These are phyloP conservation scores for Lindbergichthys nudifrons DNA, from an alignment of 2,797 vertebrate species.

Conservation along the genomic window DNA sequence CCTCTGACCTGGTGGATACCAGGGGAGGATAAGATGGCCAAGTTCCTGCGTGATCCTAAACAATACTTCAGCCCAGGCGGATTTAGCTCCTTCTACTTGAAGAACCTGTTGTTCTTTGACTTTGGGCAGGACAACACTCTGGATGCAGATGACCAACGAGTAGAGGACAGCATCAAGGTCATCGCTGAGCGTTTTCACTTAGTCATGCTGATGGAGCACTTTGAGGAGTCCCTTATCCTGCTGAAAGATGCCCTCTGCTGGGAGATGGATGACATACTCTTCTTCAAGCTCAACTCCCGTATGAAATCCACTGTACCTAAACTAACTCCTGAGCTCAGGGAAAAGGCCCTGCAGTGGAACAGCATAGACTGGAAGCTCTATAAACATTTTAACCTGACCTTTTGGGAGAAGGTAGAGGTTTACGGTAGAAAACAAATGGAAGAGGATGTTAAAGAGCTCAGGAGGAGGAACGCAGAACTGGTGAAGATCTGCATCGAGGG, in stretches of 20 bases:
- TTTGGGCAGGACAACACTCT: conserved; percentile 88
- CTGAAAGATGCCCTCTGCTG: conserved; percentile 90
- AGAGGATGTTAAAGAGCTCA: conserved; percentile 83
- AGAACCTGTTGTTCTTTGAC: conserved; percentile 91
- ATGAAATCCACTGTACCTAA: conserved; percentile 84
- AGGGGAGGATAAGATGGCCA: conserved; percentile 84
- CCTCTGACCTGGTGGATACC: conserved; percentile 90
- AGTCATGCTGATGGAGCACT: conserved; percentile 91
- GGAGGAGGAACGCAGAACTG: conserved; percentile 86
- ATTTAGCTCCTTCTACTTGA: conserved; percentile 92
- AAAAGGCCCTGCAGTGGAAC: conserved; percentile 88
- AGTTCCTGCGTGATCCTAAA: conserved; percentile 86
- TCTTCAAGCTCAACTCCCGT: conserved; percentile 91
- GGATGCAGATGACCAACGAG: conserved; percentile 78
- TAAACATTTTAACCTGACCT: conserved; percentile 88
- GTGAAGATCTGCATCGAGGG: conserved; percentile 88
- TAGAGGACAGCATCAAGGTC: conserved; percentile 83
- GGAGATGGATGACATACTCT: conserved; percentile 90
- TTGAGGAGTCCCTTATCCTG: conserved; percentile 91
- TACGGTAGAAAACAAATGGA: conserved; percentile 87
- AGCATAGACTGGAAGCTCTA: conserved; percentile 89
- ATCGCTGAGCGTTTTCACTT: conserved; percentile 88
- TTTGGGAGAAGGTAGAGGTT: conserved; percentile 89
- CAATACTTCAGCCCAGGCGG: conserved; percentile 87
- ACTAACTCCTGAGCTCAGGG: conserved; percentile 84